Evolutionary conservation across 1,140 invertebrate species (phyloP), one percentile per base, ranked within the genome.

Genomic region (Adelges cooleyi): DNA sequence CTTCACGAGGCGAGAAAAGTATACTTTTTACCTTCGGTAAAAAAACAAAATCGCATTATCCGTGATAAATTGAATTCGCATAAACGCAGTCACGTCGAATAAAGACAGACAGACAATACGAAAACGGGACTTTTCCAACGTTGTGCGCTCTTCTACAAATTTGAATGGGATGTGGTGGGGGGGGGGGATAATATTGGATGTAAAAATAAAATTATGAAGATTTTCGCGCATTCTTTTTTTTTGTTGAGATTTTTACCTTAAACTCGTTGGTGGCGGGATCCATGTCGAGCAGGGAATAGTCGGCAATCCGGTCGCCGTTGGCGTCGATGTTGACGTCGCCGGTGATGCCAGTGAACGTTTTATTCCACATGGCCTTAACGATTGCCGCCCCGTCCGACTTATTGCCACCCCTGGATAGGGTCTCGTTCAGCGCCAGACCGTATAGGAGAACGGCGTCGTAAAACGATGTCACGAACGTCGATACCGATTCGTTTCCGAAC

Each of bases 361-460:
- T 81, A 68, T 90, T 91, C 90, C 92, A 94, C 90, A 96, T 94
- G 66, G 84, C 81, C 2, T 81, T 77, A 0, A 90, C 86, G 68
- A 96, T 83, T 5, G 40, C 65, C 8, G 68, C 69, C 0, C 82
- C 81, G 69, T 86, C 80, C 0, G 76, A 72, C 2, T 84, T 81
- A 65, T 83, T 78, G 2, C 79, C 75, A 0, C 81, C 79, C n/a
- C 81, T 80, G 1, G 75, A 76, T 9, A 95, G 76, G 10, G 89
- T 92, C 67, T 92, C 86, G 71, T 94, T 95, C 0, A 98, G 77
- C 0, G 92, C 92, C 17, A 90, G 78, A 0, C 91, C 89, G 74
- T 97, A 98, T 11, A 98, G 80, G 0, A 97, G 78, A 11, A 98
- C 90, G 0, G 88, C 88, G 72, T 99, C 95, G 73, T 97, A 95